Evolutionary conservation across 2,113 vertebrate genomes (phyloP).

Genomic region (Entelurus aequoreus): DNA sequence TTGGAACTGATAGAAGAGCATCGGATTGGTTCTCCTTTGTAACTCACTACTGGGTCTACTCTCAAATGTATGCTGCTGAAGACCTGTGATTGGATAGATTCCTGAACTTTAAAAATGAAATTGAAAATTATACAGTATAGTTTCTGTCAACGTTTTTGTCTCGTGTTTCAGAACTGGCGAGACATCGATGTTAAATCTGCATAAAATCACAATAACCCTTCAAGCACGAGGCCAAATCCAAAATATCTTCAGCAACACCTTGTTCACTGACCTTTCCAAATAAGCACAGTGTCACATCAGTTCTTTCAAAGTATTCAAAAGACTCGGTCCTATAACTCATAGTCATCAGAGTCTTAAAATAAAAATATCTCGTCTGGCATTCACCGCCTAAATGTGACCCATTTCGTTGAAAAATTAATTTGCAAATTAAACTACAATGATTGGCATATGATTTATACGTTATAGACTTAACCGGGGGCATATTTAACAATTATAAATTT

Average conservation of each 20-base stretch:
- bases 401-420: conserved; percentile 30
- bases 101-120: too few relatives aligned
- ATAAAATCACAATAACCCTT: neutral
- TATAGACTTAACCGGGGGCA: conserved; percentile 47
- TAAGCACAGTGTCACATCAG: conserved; percentile 15
- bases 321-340: conserved; percentile 21
- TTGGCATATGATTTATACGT: conserved; percentile 41
- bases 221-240: conserved; percentile 9
- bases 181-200: too few relatives aligned
- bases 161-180: too few relatives aligned
- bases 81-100: too few relatives aligned
- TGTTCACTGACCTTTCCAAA: conserved; percentile 27
- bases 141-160: too few relatives aligned
- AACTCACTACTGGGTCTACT: too few relatives aligned
- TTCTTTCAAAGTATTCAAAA: conserved; percentile 18
- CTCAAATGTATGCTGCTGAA: too few relatives aligned
- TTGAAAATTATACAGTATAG: too few relatives aligned
- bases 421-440: conserved; percentile 38
- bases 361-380: conserved; percentile 20
- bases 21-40: too few relatives aligned
- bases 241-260: neutral
- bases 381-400: conserved; percentile 21
- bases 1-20: too few relatives aligned
- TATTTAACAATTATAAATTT: conserved; percentile 36
- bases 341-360: conserved; percentile 12